phyloP scores from a whole-genome alignment of 2,797 vertebrate genomes.

The Merluccius polli region DNA sequence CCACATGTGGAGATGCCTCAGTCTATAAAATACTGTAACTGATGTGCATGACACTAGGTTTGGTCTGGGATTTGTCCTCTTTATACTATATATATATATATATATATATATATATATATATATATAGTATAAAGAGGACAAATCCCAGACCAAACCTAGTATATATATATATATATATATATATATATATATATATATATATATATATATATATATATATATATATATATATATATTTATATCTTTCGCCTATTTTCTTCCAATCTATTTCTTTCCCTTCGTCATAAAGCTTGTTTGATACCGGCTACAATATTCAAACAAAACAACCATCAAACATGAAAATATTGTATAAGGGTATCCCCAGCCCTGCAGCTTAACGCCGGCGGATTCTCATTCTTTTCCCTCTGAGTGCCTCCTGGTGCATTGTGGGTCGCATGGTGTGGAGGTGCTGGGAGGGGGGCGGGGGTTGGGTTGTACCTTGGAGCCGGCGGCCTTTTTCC shows the following conservation, averaged over 20 bases:
- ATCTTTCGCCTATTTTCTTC: background rate
- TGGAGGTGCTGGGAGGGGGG: background rate
- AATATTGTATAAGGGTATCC: background rate
- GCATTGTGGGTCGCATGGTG: background rate
- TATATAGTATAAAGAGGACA: no score
- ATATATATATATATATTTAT: no score
- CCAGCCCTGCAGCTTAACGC: background rate
- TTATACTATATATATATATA: no score
- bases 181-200: no score
- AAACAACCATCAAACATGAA: background rate
- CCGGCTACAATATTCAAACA: background rate
- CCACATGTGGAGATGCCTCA: background rate
- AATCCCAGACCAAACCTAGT: no score
- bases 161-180: no score
- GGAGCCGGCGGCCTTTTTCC: conserved; percentile 85
- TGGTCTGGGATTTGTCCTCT: background rate
- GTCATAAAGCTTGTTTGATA: background rate
- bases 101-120: no score
- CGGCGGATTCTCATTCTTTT: background rate
- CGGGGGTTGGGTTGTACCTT: conserved; percentile 75
- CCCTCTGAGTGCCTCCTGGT: background rate
- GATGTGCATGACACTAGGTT: background rate
- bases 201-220: no score
- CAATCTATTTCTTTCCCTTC: background rate
- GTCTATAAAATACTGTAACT: background rate